Evolutionary conservation across 2,113 vertebrate species (phyloP).

Genomic region (Desmodus rotundus): DNA sequence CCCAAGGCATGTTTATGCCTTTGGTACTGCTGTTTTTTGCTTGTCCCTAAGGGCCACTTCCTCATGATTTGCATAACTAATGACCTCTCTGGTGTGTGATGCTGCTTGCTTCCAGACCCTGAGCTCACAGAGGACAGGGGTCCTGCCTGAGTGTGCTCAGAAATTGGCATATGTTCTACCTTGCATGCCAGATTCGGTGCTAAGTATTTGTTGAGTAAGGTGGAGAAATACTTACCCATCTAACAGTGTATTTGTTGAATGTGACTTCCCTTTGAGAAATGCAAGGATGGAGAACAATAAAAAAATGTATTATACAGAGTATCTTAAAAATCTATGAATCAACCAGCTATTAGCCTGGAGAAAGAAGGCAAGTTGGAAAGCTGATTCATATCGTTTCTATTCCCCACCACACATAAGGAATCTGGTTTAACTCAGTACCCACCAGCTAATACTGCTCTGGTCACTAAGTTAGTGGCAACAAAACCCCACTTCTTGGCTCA

Average conservation of each 20-base stretch:
- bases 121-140: too few relatives aligned
- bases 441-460: background rate
- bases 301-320: background rate
- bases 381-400: background rate
- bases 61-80: background rate
- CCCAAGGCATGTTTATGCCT: too few relatives aligned
- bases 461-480: background rate
- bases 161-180: background rate
- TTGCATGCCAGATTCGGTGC: background rate
- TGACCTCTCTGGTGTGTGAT: too few relatives aligned
- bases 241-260: background rate
- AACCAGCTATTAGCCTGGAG: background rate
- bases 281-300: background rate
- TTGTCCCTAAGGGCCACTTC: background rate
- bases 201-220: background rate
- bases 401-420: background rate
- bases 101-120: background rate
- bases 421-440: background rate
- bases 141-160: background rate
- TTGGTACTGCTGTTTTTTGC: background rate
- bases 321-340: background rate
- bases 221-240: background rate
- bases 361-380: background rate
- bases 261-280: background rate
- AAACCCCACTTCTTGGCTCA: background rate